These are phyloP conservation scores for Sparus aurata DNA, from an alignment of 2,797 vertebrate genomes.

Conservation along the genomic window DNA sequence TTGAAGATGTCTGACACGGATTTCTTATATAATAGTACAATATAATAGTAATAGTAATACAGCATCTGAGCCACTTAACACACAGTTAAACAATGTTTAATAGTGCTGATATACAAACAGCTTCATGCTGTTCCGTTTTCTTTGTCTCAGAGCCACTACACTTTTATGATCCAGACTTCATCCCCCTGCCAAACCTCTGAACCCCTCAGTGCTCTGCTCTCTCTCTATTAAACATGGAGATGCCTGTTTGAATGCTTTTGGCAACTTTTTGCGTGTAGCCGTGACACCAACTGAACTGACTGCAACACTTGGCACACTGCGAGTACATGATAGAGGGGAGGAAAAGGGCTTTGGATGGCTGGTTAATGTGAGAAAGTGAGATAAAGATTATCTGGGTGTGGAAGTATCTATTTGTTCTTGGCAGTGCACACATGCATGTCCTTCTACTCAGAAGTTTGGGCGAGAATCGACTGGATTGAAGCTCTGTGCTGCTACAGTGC, in stretches of 20 bases:
- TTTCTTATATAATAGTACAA: slow-evolving; percentile 1
- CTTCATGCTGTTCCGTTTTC: neutral
- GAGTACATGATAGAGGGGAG: neutral
- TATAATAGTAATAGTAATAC: neutral
- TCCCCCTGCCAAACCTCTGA: slow-evolving; percentile 8
- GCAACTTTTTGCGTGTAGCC: slow-evolving; percentile 3
- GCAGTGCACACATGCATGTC: neutral
- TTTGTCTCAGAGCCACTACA: slow-evolving; percentile 5
- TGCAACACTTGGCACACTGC: slow-evolving; percentile 14
- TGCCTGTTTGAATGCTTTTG: slow-evolving; percentile 13
- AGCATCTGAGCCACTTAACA: neutral
- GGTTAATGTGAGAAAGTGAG: slow-evolving; percentile 10
- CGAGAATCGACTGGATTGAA: neutral
- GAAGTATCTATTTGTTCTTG: slow-evolving; percentile 6
- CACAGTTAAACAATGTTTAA: neutral
- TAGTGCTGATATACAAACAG: neutral
- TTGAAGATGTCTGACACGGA: neutral
- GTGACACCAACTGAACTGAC: slow-evolving; percentile 14
- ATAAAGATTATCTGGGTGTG: slow-evolving; percentile 13
- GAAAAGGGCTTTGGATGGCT: neutral
- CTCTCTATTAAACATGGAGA: slow-evolving; percentile 1
- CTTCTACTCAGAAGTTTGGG: neutral
- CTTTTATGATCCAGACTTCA: slow-evolving; percentile 11
- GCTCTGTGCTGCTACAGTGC: neutral
- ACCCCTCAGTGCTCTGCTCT: neutral